phyloP scores from a whole-genome alignment of 2,797 vertebrate genomes.

The Hylomyscus alleni region DNA sequence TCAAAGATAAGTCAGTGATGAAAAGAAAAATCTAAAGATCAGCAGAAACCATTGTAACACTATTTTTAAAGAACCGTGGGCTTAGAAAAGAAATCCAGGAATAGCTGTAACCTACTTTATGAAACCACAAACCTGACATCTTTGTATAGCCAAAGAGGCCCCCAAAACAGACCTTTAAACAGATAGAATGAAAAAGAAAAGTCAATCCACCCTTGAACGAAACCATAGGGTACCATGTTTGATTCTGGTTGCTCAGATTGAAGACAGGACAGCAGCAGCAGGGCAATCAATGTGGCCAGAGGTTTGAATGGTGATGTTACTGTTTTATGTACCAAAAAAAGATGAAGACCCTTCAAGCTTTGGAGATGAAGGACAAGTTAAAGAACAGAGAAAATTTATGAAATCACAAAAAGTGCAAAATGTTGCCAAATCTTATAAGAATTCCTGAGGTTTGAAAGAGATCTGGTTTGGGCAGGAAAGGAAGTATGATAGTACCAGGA shows the following conservation, averaged over 20 bases:
- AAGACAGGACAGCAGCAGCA: slow-evolving; percentile 63
- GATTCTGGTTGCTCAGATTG: slow-evolving; percentile 48
- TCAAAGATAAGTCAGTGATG: slow-evolving; percentile 73
- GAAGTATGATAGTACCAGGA: slow-evolving; percentile 51
- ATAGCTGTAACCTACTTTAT: slow-evolving; percentile 84
- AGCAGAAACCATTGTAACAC: slow-evolving; percentile 76
- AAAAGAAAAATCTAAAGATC: slow-evolving; percentile 82
- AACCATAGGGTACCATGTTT: slow-evolving; percentile 57
- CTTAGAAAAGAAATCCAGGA: slow-evolving; percentile 79
- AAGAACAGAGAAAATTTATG: slow-evolving; percentile 64
- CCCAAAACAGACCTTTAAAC: slow-evolving; percentile 65
- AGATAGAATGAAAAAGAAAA: slow-evolving; percentile 12
- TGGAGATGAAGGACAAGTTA: slow-evolving; percentile 49
- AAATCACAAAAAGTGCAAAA: slow-evolving; percentile 66
- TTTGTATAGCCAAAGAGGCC: slow-evolving; percentile 69
- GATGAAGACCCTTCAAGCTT: slow-evolving; percentile 49
- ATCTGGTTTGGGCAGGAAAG: slow-evolving; percentile 61
- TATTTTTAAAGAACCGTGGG: slow-evolving; percentile 82
- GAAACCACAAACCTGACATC: slow-evolving; percentile 78
- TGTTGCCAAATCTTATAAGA: slow-evolving; percentile 65
- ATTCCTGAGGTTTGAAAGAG: slow-evolving; percentile 63
- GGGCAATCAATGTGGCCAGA: slow-evolving; percentile 1
- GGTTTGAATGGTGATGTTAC: background rate
- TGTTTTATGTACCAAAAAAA: slow-evolving; percentile 65
- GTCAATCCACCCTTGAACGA: slow-evolving; percentile 64